phyloP scores from a whole-genome alignment of 1,140 invertebrate genomes.

The Reticulitermes speratus region DNA sequence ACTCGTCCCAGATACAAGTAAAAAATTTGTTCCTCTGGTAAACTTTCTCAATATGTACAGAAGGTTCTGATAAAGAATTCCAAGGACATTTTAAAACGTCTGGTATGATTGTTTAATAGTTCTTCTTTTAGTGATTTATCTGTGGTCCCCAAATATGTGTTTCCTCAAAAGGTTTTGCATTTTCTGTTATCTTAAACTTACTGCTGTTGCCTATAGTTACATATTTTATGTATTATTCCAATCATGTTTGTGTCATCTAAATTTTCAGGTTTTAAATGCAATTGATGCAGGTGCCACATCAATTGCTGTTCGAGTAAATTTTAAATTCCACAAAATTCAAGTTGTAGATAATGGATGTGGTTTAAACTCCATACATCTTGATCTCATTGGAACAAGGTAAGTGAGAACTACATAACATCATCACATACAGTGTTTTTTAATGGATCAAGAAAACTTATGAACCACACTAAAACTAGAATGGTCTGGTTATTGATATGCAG shows the following conservation, averaged over 20 bases:
- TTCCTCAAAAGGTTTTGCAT: too few species aligned
- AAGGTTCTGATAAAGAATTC: too few species aligned
- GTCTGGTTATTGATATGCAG: too few species aligned
- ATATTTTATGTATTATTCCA: not conserved
- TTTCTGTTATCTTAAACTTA: not conserved
- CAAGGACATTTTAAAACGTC: too few species aligned
- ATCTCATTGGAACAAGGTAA: conserved; percentile 55
- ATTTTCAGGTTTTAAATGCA: conserved; percentile 60
- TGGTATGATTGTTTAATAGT: too few species aligned
- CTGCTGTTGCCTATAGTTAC: not conserved
- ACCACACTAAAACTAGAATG: too few species aligned
- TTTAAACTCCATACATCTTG: conserved; percentile 53
- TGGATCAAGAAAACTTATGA: not conserved
- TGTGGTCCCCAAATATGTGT: too few species aligned
- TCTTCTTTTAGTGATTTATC: too few species aligned
- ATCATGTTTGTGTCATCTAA: not conserved
- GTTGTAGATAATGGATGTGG: conserved; percentile 67
- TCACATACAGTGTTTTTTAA: not conserved
- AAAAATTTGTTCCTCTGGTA: too few species aligned
- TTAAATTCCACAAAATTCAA: conserved; percentile 58
- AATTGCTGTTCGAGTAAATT: conserved; percentile 60
- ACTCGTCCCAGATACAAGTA: too few species aligned
- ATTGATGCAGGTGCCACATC: conserved; percentile 62
- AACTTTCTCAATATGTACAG: too few species aligned
- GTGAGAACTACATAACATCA: not conserved